Conservation (phyloP, 2,797 vertebrate species). For the Periophthalmus magnuspinnatus region DNA sequence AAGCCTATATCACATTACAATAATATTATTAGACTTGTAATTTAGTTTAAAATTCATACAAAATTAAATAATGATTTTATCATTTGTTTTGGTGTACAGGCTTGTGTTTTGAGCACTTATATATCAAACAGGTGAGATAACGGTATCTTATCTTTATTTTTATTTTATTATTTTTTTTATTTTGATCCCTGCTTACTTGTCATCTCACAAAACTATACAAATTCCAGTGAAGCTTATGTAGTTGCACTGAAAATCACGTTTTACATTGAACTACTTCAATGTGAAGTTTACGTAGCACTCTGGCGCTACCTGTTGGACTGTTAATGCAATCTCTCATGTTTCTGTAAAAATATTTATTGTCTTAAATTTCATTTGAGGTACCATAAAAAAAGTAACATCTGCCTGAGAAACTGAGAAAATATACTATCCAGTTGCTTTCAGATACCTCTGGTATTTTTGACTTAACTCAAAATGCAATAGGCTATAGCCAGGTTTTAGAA, state of each 20-base stretch:
- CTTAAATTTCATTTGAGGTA: neutral
- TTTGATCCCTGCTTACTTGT: neutral
- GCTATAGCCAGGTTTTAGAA: no score
- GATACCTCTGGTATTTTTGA: no score
- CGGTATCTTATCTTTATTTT: no score
- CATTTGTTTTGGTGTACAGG: no score
- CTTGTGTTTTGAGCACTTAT: no score
- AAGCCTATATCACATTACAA: no score
- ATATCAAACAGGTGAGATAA: no score
- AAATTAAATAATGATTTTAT: no score
- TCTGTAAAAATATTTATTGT: neutral
- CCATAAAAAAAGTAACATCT: neutral
- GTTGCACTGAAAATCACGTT: neutral
- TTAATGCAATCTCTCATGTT: slow-evolving; percentile 9
- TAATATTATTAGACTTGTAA: no score
- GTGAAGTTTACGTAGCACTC: neutral
- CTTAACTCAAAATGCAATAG: neutral
- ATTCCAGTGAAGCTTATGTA: neutral
- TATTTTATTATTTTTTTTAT: no score
- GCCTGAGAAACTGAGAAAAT: neutral
- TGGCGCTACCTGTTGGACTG: slow-evolving; percentile 45
- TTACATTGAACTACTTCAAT: neutral
- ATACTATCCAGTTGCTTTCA: neutral
- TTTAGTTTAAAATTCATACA: no score
- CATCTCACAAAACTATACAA: neutral